Percentiles rank a stretch among this genome's conserved stretches.
phyloP scores from a whole-genome alignment of 2,113 vertebrate genomes.

The Amia ocellicauda region DNA sequence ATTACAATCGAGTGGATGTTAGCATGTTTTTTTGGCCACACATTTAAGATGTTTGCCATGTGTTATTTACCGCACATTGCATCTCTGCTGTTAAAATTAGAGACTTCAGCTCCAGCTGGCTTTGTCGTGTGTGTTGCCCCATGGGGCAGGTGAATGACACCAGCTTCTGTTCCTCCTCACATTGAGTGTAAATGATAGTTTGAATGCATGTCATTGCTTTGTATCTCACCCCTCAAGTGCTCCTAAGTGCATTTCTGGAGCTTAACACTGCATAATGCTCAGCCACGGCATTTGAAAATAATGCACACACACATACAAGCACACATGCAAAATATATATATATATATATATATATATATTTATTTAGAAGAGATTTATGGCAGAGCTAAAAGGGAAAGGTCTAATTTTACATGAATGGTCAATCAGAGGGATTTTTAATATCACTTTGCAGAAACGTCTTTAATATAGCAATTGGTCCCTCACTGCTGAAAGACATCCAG shows the following conservation, averaged over 20 bases:
- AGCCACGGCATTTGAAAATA: neutral
- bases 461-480: no score
- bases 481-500: no score
- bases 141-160: neutral
- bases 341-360: neutral
- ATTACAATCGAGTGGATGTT: no score
- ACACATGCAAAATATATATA: no score
- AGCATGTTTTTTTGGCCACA: neutral
- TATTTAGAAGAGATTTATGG: conserved; percentile 6
- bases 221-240: neutral
- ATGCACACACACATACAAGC: no score
- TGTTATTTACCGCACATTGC: no score
- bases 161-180: neutral
- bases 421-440: neutral
- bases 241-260: neutral
- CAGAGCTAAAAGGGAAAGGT: neutral
- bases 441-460: no score
- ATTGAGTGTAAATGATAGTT: neutral
- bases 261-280: neutral
- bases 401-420: conserved; percentile 10
- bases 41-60: no score
- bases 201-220: neutral
- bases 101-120: neutral
- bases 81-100: neutral
- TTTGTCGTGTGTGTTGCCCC: neutral